phyloP scores from a whole-genome alignment of 2,888 invertebrate species.

The Gortyna flavago region DNA sequence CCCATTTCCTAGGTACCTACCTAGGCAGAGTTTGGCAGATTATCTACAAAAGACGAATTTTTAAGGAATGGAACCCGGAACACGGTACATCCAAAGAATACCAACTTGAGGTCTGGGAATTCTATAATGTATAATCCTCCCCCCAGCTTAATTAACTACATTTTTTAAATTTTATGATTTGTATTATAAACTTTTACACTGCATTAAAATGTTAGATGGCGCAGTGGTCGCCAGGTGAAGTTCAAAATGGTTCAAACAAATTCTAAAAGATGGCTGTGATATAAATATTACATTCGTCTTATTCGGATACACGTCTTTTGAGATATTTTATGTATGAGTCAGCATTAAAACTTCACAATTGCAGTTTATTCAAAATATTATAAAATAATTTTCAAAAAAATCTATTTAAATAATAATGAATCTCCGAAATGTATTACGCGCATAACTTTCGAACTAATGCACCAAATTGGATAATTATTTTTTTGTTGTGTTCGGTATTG shows the following conservation, averaged over 20 bases:
- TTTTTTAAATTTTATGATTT: no score
- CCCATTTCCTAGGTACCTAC: neutral
- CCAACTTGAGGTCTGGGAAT: neutral
- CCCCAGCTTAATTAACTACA: neutral
- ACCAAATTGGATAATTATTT: no score
- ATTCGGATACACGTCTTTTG: neutral
- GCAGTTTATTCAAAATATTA: neutral
- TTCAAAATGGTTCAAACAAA: no score
- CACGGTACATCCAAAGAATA: neutral
- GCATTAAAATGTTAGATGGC: conserved; percentile 11
- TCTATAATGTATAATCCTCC: neutral
- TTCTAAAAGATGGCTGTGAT: conserved; percentile 15
- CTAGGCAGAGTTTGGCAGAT: neutral
- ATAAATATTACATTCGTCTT: neutral
- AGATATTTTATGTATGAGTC: neutral
- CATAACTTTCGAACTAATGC: no score
- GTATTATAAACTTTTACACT: neutral
- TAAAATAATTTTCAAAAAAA: no score
- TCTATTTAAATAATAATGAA: no score
- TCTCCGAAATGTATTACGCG: no score
- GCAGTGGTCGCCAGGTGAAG: neutral
- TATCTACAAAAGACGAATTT: neutral
- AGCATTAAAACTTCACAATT: neutral
- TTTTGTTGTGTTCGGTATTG: no score
- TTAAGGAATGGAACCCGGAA: neutral